Conservation (phyloP, 2,797 vertebrate species). For the Helostoma temminkii region DNA sequence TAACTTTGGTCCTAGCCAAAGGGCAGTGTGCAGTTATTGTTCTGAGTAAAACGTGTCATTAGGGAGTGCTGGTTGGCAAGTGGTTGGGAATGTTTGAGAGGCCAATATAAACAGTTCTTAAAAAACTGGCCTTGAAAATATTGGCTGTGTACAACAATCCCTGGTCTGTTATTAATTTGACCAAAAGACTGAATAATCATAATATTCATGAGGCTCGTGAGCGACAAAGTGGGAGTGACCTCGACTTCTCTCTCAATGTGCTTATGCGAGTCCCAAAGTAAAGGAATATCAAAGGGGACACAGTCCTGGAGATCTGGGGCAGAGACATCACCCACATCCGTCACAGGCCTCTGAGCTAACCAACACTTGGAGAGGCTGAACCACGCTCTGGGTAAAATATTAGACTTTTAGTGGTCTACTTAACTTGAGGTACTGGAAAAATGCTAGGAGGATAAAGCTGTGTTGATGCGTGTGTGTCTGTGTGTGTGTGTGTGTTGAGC, state of each 20-base stretch:
- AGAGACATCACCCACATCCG: conserved; percentile 79
- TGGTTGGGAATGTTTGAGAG: conserved; percentile 15
- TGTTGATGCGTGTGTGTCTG: conserved; percentile 3
- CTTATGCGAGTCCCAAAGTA: conserved; percentile 74
- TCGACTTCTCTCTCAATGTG: conserved; percentile 78
- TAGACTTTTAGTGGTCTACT: conserved; percentile 55
- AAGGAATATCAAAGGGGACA: conserved; percentile 83
- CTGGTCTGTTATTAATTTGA: conserved; percentile 75
- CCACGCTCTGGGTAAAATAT: conserved; percentile 68
- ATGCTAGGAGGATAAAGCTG: conserved; percentile 49
- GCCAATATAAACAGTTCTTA: conserved; percentile 57
- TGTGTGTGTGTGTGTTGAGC: too few relatives aligned
- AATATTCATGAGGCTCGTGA: conserved; percentile 82
- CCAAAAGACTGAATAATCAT: conserved; percentile 82
- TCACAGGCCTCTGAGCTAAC: conserved; percentile 75
- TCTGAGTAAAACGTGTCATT: conserved; percentile 47
- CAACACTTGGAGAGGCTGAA: conserved; percentile 60
- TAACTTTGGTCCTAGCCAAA: conserved; percentile 28
- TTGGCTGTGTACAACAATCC: conserved; percentile 60
- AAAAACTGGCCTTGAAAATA: conserved; percentile 66
- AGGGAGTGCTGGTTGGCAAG: conserved; percentile 32
- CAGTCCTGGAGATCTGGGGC: conserved; percentile 81
- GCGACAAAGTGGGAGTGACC: conserved; percentile 79
- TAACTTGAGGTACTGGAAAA: conserved; percentile 50
- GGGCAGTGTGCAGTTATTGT: conserved; percentile 30